phyloP scores from a whole-genome alignment of 2,113 vertebrate species.

The Phalacrocorax pelagicus region DNA sequence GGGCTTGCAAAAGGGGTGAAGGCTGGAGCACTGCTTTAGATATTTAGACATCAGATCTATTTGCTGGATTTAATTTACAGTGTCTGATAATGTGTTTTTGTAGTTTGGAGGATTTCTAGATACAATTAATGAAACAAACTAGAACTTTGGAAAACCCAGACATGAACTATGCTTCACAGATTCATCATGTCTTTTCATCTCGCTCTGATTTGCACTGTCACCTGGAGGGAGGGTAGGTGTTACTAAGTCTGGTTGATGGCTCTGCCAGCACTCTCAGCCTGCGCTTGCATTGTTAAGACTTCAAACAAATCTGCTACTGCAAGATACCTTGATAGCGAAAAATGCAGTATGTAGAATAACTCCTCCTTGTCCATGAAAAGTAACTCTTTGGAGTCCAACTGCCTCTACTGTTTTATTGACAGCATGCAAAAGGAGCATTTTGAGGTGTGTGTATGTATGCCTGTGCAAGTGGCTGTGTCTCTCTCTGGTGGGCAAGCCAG shows the following conservation, averaged over 20 bases:
- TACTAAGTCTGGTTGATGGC: not conserved
- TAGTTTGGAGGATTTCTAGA: not conserved
- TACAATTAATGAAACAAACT: not conserved
- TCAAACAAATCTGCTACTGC: not conserved
- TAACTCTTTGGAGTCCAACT: not conserved
- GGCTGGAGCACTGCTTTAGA: not conserved
- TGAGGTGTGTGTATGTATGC: not conserved
- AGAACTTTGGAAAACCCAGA: not conserved
- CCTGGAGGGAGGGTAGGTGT: not conserved
- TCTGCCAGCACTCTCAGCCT: not conserved
- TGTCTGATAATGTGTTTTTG: not conserved
- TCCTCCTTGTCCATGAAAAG: not conserved
- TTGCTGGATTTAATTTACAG: not conserved
- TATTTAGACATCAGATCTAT: not conserved
- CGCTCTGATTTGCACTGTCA: not conserved
- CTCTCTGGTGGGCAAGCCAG: constrained; percentile 41
- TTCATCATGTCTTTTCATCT: not conserved
- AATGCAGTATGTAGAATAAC: not conserved
- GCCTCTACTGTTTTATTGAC: not conserved
- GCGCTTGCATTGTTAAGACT: not conserved
- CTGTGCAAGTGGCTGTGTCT: not conserved
- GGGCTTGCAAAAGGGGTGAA: not conserved
- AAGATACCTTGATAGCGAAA: not conserved
- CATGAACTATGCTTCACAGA: not conserved
- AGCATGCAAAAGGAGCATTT: not conserved